Base-by-base conservation (phyloP, 2,797 vertebrate genomes). In the Sebastes miniatus region DNA sequence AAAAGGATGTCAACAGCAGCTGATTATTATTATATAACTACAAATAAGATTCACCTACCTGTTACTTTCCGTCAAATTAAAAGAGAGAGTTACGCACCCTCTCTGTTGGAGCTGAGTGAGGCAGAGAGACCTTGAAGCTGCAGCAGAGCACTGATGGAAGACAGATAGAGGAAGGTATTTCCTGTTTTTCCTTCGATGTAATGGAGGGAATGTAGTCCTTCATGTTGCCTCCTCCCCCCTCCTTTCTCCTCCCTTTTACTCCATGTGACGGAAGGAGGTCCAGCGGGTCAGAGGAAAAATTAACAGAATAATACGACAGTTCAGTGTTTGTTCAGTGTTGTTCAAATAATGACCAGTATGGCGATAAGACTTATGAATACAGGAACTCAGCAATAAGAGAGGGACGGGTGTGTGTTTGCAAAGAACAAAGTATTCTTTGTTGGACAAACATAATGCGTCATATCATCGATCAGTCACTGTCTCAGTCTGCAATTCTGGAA, bases 401-500 rank as follows among this genome's bases (percentile, higher is more conserved):
- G 5, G n/a, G 12, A 22, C 12, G 27, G 43, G 22, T 3, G 56
- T 10, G 18, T 10, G 18, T 32, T 71, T 20, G 6, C 9, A 8
- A 4, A 50, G 31, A 59, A 86, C 75, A 83, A 79, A 64, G 54
- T n/a, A 7, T 66, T 39, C 10, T 56, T 73, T 73, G 43, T 79
- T 27, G 6, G 14, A 5, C 24, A 3, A 20, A 67, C 14, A 18
- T 27, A 20, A 16, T 64, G 62, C n/a, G 12, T 36, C n/a, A 9
- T 16, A 24, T 36, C 31, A 24, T 36, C 11, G 12, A 36, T 64
- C 32, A 11, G 32, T 64, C 62, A 12, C 6, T 5, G 14, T 29
- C 22, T 22, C 20, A 58, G 8, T 18, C 27, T 10, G 10, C n/a
- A 77, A 2, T 2, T 16, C 29, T 58, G 16, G 24, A 10, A 31